Evolutionary conservation across 2,113 vertebrate genomes (phyloP).

Genomic region (Callaeas wilsoni): DNA sequence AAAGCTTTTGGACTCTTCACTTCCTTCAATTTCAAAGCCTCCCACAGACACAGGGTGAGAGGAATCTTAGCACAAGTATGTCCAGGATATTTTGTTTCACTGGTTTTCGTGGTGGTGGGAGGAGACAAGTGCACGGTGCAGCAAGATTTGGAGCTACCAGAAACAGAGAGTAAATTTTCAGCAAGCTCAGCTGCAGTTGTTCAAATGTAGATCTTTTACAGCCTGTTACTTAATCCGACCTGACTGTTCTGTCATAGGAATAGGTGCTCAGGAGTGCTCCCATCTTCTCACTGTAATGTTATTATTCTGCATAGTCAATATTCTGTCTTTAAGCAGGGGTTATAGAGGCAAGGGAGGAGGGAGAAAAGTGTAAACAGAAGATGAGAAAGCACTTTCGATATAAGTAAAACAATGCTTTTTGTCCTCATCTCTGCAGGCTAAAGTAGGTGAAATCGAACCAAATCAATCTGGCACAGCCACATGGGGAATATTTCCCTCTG

Average conservation of each 20-base stretch:
- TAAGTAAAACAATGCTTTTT: not conserved
- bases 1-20: not conserved
- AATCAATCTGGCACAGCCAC: not conserved
- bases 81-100: not conserved
- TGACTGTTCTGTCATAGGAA: not conserved
- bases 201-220: not conserved
- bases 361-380: not conserved
- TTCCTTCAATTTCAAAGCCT: not conserved
- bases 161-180: not conserved
- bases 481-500: not conserved
- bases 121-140: not conserved
- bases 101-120: not conserved
- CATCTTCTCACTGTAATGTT: not conserved
- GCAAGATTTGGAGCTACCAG: not conserved
- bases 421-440: not conserved
- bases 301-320: not conserved
- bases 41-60: not conserved
- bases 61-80: not conserved
- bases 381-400: not conserved
- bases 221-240: not conserved
- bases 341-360: not conserved
- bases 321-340: not conserved
- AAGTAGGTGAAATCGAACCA: not conserved
- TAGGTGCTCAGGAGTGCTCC: not conserved
- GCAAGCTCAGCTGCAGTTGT: not conserved